phyloP scores from a whole-genome alignment of 2,888 invertebrate species.

The Ophion obscuratus region DNA sequence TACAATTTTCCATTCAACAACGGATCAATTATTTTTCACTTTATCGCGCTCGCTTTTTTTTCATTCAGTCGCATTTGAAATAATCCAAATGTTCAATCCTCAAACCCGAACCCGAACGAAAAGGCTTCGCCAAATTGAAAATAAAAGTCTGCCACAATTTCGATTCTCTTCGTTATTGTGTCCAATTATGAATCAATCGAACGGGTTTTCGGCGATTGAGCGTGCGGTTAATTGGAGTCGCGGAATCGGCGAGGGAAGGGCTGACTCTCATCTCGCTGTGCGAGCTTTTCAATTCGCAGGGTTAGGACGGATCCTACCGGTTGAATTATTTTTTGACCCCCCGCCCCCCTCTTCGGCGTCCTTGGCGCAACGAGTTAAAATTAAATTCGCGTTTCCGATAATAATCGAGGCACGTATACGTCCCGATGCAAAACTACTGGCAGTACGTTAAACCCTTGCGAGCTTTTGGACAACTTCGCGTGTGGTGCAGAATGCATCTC shows the following conservation, averaged over 20 bases:
- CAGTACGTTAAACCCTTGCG: conserved; percentile 56
- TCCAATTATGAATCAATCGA: conserved; percentile 49
- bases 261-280: conserved; percentile 3
- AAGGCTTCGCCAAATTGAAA: neutral
- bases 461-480: conserved; percentile 43
- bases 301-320: conserved; percentile 2
- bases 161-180: conserved; percentile 37
- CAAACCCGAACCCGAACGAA: conserved; percentile 14
- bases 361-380: conserved; percentile 66
- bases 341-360: neutral
- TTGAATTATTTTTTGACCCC: conserved; percentile 65
- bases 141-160: conserved; percentile 28
- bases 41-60: neutral
- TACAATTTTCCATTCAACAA: neutral
- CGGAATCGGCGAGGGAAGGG: conserved; percentile 21
- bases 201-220: conserved; percentile 56
- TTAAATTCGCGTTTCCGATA: conserved; percentile 73
- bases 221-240: conserved; percentile 40
- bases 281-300: conserved; percentile 16
- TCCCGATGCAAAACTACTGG: conserved; percentile 33
- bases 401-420: conserved; percentile 73
- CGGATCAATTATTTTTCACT: neutral
- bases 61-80: conserved; percentile 6
- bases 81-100: neutral
- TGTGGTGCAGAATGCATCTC: conserved; percentile 20